Base-by-base conservation (phyloP, 2,888 invertebrate genomes). In the Perizoma flavofasciatum region DNA sequence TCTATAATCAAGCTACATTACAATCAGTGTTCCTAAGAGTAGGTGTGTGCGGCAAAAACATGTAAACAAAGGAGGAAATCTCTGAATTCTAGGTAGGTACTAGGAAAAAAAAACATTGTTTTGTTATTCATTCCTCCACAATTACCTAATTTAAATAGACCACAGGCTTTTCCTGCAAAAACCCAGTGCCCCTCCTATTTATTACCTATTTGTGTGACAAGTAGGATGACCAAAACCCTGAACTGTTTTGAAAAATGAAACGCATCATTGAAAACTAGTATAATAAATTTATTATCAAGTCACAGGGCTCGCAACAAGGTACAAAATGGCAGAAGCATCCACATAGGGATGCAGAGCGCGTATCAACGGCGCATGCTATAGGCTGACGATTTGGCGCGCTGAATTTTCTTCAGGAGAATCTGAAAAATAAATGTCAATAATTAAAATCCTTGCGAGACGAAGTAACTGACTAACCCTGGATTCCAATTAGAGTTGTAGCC, bases 381-480 rank as follows among this genome's bases (percentile, higher is more conserved):
- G n/a, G 88, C 78, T 0, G 91, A 88, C n/a, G 92, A 90, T 63
- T 92, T 92, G 54, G 82, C 91, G 64, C 88, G 85, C 77, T 92
- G 92, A 74, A 92, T 91, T 72, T 92, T 92, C 72, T 88, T 88
- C 49, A 92, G 69, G 10, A 92, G 78, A 59, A 92, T 88, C 92
- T 92, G 79, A 5, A 72, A 45, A 7, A 63, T 0, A 41, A 33
- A 32, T 35, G 1, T n/a, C 8, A 22, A 11, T 22, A 22, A 6
- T 2, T 22, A 22, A 22, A 22, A 22, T 22, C 22, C 22, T 22
- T 22, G 22, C 22, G 1, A 2, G 22, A 22, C 22, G 3, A 1
- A 22, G 1, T 22, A 3, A 22, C 22, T 3, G 3, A 22, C 22
- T 22, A 22, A 22, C 22, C 22, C 22, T 3, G 22, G 22, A 3